Percentiles rank a stretch among this genome's conserved stretches.
phyloP scores from a whole-genome alignment of 2,797 vertebrate species.

The Myotis pilosus region DNA sequence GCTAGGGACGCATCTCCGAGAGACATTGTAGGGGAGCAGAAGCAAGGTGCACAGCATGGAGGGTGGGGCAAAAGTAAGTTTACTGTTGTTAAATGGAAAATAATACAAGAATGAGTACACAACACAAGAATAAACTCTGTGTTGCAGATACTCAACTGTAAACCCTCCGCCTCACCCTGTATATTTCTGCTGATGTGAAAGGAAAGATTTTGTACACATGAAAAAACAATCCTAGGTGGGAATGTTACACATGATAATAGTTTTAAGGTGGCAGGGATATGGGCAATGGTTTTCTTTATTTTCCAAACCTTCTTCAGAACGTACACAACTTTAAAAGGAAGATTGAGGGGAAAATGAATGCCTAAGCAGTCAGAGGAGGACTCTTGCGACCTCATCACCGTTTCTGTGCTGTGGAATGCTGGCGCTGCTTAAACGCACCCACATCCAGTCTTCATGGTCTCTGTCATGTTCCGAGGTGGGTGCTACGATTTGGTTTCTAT shows the following conservation, averaged over 20 bases:
- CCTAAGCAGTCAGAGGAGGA: not conserved
- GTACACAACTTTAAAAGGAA: not conserved
- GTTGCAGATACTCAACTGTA: not conserved
- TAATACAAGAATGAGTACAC: not conserved
- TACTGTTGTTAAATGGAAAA: not conserved
- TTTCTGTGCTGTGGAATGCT: not conserved
- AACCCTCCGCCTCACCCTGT: not conserved
- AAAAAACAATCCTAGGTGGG: not conserved
- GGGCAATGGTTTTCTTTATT: slow-evolving; percentile 12
- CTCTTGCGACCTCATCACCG: not conserved
- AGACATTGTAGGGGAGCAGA: not conserved
- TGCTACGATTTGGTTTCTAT: not conserved
- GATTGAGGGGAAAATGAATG: not conserved
- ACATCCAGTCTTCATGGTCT: not conserved
- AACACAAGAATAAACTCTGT: not conserved
- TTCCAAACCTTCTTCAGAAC: not conserved
- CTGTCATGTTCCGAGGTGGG: not conserved
- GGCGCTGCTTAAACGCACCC: not conserved
- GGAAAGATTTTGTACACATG: not conserved
- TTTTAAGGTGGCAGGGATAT: not conserved
- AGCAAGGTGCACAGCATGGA: not conserved
- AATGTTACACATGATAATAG: not conserved
- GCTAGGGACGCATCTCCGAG: not conserved
- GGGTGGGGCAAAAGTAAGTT: not conserved
- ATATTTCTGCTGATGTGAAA: not conserved